Base-by-base conservation (phyloP, 2,797 vertebrate species). In the Orestias chungarensis region DNA sequence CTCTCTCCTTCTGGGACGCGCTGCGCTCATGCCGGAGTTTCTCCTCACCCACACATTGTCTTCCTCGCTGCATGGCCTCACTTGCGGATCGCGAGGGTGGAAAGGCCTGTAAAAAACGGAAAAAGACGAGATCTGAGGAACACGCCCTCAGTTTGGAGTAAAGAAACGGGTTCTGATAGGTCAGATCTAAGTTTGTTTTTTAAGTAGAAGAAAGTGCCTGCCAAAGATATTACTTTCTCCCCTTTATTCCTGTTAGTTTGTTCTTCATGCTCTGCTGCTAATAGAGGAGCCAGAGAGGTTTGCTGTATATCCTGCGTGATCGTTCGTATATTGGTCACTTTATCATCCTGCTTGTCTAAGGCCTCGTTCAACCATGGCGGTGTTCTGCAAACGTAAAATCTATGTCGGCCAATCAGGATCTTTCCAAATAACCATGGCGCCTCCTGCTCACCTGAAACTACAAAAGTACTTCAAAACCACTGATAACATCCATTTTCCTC, bases 1-100 rank as follows among this genome's bases (percentile, higher is more conserved):
- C 79, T 76, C 80, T 89, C 86, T 85, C 90, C 89, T 86, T 88
- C 89, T 92, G 92, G 90, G 90, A 91, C 80, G 65, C 18, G 80
- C 74, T 66, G 85, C 86, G 82, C 87, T 93, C 91, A 86, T 85
- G 80, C 77, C 35, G 71, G 77, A 76, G 86, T 76, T 82, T 78
- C 85, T 89, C 68, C 55, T 79, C 85, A 74, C 82, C 79, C 75
- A 80, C 61, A 78, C 83, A 54, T 64, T 70, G 82, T 83, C 76
- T 64, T 85, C 67, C 64, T 73, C 62, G 38, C 90, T 89, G 90
- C 87, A 87, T 80, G 75, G 74, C 81, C 82, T 80, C 81, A 80
- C 75, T 83, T 81, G 78, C 86, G 78, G 83, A 89, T 75, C 61
- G 75, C 61, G 50, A 81, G 74, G 79, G 85, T 73, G 75, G 87